Base-by-base conservation (phyloP, 1,140 invertebrate species). In the Orchestia grillus region DNA sequence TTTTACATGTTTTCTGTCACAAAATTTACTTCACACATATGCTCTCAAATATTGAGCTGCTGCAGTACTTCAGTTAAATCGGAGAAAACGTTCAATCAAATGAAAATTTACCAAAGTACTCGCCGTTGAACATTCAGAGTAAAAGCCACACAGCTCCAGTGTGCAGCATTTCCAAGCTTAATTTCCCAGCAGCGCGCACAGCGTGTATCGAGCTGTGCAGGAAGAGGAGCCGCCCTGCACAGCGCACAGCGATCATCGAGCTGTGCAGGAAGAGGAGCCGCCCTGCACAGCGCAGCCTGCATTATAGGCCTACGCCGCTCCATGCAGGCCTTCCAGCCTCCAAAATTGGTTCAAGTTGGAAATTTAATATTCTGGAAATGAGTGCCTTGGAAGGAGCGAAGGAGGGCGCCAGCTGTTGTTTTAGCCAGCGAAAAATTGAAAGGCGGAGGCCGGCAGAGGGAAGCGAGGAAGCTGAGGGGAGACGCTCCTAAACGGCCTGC, bases 321-420 rank as follows among this genome's bases (percentile, higher is more conserved):
- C 15, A 90, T 11, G 3, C 92, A 19, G 23, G 44, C 44, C 47
- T 94, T 94, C 92, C 92, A 94, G 8, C 36, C 92, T 45, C 44
- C 92, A n/a, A 94, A 94, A 94, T 94, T 47, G 92, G 43, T 94
- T 44, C 92, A 94, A 45, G 92, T 94, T 94, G 92, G 44, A 94
- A 94, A 94, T 94, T 94, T 94, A 94, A 94, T 94, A 94, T 94
- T 94, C 92, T 94, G 92, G 92, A 94, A 94, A 94, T 94, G 92
- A 94, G 92, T 44, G 44, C 16, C 92, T 94, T 16, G 92, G 44
- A 47, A 94, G 92, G 44, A 94, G 92, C 44, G 44, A 90, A 45
- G 41, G 92, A 94, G 44, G 92, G 92, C 6, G 44, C 44, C 92
- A 94, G 92, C 92, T 94, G 92, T 94, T 94, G 92, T 94, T 94